Evolutionary conservation across 2,113 vertebrate genomes (phyloP).

Genomic region (Thamnophis sirtalis): DNA sequence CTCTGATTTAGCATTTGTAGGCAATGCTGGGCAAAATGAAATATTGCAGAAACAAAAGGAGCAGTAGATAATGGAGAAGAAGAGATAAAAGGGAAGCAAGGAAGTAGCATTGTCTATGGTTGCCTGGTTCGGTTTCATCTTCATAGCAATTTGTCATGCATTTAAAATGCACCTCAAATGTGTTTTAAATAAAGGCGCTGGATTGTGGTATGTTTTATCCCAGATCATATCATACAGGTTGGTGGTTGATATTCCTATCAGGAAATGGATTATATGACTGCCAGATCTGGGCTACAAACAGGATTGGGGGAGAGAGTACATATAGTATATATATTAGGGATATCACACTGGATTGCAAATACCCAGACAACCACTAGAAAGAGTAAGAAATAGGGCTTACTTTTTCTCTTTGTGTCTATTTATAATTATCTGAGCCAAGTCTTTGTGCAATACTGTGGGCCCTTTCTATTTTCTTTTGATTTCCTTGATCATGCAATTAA

Average conservation of each 20-base stretch:
- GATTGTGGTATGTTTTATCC: not conserved
- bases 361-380: not conserved
- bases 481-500: not conserved
- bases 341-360: not conserved
- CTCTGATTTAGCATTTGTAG: slow-evolving; percentile 1
- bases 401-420: not conserved
- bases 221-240: not conserved
- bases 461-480: not conserved
- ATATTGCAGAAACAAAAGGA: not conserved
- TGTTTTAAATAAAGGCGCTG: not conserved
- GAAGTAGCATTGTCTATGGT: slow-evolving; percentile 8
- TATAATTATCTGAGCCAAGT: not conserved
- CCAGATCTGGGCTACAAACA: not conserved
- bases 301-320: rapidly evolving
- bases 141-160: not conserved
- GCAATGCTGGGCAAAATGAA: not conserved
- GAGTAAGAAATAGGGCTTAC: not conserved
- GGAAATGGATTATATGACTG: not conserved
- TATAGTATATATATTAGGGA: not conserved
- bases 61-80: not conserved
- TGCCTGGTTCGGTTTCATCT: not conserved
- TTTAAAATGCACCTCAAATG: not conserved
- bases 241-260: not conserved
- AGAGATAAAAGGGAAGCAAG: not conserved
- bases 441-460: not conserved